These are phyloP conservation scores for Eledone cirrhosa DNA, from an alignment of 2,888 invertebrate species.

Conservation along the genomic window DNA sequence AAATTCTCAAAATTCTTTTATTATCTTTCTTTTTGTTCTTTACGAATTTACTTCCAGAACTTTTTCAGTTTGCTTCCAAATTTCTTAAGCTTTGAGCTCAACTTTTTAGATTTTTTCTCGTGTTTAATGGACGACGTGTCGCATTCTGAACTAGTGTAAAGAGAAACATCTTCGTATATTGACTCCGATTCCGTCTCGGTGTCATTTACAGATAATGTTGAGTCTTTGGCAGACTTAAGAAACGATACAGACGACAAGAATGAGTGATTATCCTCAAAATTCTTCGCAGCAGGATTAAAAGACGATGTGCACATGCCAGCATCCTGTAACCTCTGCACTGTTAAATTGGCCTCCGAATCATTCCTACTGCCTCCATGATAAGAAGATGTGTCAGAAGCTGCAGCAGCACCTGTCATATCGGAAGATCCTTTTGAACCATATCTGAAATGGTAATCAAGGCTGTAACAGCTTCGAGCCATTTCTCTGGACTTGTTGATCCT, in stretches of 20 bases:
- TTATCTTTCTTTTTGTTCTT: too few relatives aligned
- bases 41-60: constrained; percentile 8
- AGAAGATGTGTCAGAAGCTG: neutral
- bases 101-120: neutral
- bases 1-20: too few relatives aligned
- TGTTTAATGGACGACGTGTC: neutral
- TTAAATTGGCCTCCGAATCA: neutral
- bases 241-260: neutral
- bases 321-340: neutral
- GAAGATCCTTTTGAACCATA: too few relatives aligned
- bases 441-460: constrained; percentile 17
- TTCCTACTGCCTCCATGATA: neutral
- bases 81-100: neutral
- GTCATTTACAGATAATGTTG: neutral
- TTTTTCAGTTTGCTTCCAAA: constrained; percentile 22
- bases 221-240: neutral
- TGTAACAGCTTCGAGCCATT: neutral
- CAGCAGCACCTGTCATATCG: too few relatives aligned
- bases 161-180: constrained; percentile 3
- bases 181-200: neutral
- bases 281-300: neutral
- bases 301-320: neutral
- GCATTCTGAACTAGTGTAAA: neutral
- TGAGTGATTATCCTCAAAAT: neutral
- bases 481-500: neutral